Base-by-base conservation (phyloP, 1,140 invertebrate species). In the Drosophila simulans region DNA sequence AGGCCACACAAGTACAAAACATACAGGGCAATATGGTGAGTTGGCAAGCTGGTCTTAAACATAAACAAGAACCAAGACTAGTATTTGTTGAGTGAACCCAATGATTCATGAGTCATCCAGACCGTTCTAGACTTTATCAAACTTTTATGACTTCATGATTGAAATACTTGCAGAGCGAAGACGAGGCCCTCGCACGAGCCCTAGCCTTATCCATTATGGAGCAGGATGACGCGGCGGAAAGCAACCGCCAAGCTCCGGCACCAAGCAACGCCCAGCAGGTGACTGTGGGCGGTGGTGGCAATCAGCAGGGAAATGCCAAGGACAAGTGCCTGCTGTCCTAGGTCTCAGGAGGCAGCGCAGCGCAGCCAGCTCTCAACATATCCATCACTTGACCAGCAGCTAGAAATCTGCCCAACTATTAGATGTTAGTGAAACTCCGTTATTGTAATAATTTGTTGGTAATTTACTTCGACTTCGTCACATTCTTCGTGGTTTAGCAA, bases 111-210 rank as follows among this genome's bases (percentile, higher is more conserved):
- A 31, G 8, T 31, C 31, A 31, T 31, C 31, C 3, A 31, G 31
- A 42, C 2, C 15, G 0, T 22, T 71, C 13, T 42, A 12, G 40
- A 45, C 43, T 15, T 11, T 31, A 17, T 35, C 2, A 10, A 64
- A 45, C 5, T 22, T 27, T 46, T 11, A 7, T 17, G 3, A 48
- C 5, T 17, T 25, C 22, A 39, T 66, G 1, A 20, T 27, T 27
- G 31, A 27, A 25, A 42, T 40, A 10, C 1, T 54, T 66, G 53
- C 52, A 92, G 94, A 96, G 94, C 71, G 97, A 98, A 93, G 97
- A 98, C 91, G 97, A 98, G 92, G 97, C 97, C 0, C 91, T 98
- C 55, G 97, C 97, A 0, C 94, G 94, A 81, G 97, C 97, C 0
- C 92, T 98, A 10, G 96, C 97, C 10, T 92, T 96, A 27, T 98